Evolutionary conservation across 2,113 vertebrate genomes (phyloP), one percentile per base, ranked within the genome.

Genomic region (Formicarius rufipectus): DNA sequence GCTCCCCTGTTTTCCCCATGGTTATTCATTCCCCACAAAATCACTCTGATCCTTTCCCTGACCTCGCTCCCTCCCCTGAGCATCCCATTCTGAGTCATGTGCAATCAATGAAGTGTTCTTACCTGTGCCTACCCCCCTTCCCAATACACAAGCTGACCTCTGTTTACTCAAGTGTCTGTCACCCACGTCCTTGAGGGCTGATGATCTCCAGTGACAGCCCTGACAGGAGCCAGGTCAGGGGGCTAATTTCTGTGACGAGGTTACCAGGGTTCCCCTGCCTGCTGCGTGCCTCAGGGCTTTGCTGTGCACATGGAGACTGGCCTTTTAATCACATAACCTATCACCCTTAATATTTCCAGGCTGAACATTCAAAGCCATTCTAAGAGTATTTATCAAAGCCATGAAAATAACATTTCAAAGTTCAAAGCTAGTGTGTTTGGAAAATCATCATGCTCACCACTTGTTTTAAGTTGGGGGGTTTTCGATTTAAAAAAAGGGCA

Each of bases 231-330:
- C 59, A 50, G 64, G 40, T 59, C 45, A 45, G 39, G 30, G 45
- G 68, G 10, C 37, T 81, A 4, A 0, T 30, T 84, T 63, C 62
- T 80, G 30, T 27, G 47, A 78, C 0, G 0, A 78, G 39, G 60
- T 82, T 63, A 67, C 7, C 0, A 0, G 78, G 49, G 39, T 12
- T 85, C 28, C 84, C 77, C 22, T 0, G 0, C 55, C 20, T 5
- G 14, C 60, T 6, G 13, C 20, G 14, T 35, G 30, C 64, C 84
- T 82, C 30, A 10, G 55, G 69, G 77, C 60, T 84, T 59, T 16
- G 24, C 68, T 55, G 55, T 7, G 24, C 0, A 0, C 25, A 28
- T 0, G 0, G 60, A 76, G 31, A 80, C 60, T 23, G 77, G 52
- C 19, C 50, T 58, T 85, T 91, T 80, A n/a, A 73, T 58, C 78